Conservation (phyloP, 2,888 invertebrate species). For the Ceraclea dissimilis region DNA sequence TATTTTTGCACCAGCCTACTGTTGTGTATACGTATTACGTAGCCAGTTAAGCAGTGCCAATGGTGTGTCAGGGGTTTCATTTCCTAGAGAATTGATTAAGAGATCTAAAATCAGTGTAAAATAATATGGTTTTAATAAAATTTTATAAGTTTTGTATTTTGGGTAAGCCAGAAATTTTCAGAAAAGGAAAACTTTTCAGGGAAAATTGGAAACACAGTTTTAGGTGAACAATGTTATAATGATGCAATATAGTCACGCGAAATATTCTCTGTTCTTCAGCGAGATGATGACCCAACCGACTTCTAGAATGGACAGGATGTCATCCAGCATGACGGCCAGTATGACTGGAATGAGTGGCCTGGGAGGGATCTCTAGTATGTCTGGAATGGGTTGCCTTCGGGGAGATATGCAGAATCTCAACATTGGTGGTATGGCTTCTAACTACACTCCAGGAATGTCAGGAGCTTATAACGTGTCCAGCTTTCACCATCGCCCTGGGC, state of each 20-base stretch:
- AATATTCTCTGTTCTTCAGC: slow-evolving; percentile 6
- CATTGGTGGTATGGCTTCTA: slow-evolving; percentile 48
- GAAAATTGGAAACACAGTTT: background rate
- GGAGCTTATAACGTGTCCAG: slow-evolving; percentile 48
- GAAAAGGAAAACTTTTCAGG: no score
- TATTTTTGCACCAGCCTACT: no score
- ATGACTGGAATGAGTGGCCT: slow-evolving; percentile 46
- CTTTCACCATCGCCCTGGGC: slow-evolving; percentile 47
- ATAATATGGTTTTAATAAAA: no score
- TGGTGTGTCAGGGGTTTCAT: no score
- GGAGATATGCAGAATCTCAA: slow-evolving; percentile 44
- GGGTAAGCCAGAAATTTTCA: no score
- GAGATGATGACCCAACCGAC: slow-evolving; percentile 23
- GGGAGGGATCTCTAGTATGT: slow-evolving; percentile 44
- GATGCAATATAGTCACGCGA: background rate
- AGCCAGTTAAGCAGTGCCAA: no score
- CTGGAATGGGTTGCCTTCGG: slow-evolving; percentile 41
- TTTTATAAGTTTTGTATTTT: no score
- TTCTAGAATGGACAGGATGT: slow-evolving; percentile 48
- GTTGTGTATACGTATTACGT: no score
- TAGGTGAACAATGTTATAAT: background rate
- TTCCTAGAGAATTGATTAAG: no score
- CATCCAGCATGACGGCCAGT: slow-evolving; percentile 47
- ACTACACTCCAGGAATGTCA: slow-evolving; percentile 46
- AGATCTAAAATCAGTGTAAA: no score